These are phyloP conservation scores for Eonycteris spelaea DNA, from an alignment of 2,113 vertebrate genomes.

Conservation along the genomic window DNA sequence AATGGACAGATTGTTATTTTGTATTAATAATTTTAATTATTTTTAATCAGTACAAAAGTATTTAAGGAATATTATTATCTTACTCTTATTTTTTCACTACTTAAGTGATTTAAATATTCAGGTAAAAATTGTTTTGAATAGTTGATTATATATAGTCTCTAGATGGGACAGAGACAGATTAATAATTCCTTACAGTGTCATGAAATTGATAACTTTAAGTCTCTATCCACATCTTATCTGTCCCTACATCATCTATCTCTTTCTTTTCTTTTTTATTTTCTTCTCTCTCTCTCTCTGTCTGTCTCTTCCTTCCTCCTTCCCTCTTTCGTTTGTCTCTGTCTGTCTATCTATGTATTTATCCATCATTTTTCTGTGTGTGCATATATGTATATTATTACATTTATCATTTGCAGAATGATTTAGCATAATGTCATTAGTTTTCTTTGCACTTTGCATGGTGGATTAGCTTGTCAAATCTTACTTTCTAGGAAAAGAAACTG, in stretches of 20 bases:
- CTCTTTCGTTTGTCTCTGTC: rapidly evolving
- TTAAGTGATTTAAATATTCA: constrained; percentile 30
- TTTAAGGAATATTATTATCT: background rate
- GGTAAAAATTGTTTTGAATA: background rate
- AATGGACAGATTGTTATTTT: constrained; percentile 76
- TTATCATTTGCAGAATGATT: background rate
- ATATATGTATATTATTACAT: background rate
- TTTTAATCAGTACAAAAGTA: constrained; percentile 70
- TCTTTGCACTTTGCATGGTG: background rate
- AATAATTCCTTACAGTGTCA: background rate
- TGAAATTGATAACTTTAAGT: background rate
- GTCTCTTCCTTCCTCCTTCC: background rate
- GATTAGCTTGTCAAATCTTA: background rate
- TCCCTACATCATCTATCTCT: background rate
- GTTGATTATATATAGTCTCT: background rate
- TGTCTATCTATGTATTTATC: background rate
- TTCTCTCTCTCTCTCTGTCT: no score
- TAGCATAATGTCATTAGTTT: background rate
- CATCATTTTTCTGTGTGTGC: background rate
- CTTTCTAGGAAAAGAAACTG: background rate
- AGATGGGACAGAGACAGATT: background rate
- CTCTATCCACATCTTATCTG: background rate
- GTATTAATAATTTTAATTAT: constrained; percentile 72
- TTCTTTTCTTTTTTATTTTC: background rate
- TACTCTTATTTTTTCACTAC: background rate